Evolutionary conservation across 1,140 invertebrate species (phyloP).

Genomic region (Megalopta genalis): DNA sequence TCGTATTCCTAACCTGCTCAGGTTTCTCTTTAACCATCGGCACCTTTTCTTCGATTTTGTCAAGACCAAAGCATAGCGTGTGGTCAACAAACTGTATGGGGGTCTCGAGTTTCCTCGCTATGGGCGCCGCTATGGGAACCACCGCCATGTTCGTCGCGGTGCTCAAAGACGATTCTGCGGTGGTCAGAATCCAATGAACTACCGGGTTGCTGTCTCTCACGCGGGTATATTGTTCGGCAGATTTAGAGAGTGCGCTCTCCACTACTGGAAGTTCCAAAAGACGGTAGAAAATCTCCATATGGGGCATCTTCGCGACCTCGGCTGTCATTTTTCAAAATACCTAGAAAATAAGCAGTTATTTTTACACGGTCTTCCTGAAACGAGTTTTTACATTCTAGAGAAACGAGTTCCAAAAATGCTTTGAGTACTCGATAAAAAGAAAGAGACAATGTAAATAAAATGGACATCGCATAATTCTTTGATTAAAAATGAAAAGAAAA

Average conservation of each 20-base stretch:
- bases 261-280: slow-evolving; percentile 82
- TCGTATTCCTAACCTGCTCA: slow-evolving; percentile 81
- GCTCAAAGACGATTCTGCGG: slow-evolving; percentile 84
- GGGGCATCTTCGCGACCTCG: slow-evolving; percentile 71
- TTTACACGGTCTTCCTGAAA: too few species aligned
- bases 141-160: slow-evolving; percentile 82
- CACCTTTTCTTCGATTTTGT: slow-evolving; percentile 84
- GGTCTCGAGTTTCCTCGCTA: slow-evolving; percentile 81
- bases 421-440: too few species aligned
- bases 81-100: slow-evolving; percentile 86
- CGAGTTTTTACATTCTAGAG: too few species aligned
- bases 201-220: slow-evolving; percentile 81
- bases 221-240: slow-evolving; percentile 80
- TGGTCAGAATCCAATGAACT: slow-evolving; percentile 85
- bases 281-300: slow-evolving; percentile 81
- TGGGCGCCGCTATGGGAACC: slow-evolving; percentile 78
- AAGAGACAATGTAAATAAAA: too few species aligned
- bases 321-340: slow-evolving; percentile 55
- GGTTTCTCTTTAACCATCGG: slow-evolving; percentile 86
- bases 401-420: too few species aligned
- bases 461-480: too few species aligned
- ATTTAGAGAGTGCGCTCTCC: slow-evolving; percentile 81
- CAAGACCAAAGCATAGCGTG: slow-evolving; percentile 84
- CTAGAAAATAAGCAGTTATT: not conserved
- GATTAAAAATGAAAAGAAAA: too few species aligned